Conservation (phyloP, 2,113 vertebrate species). For the Chloropsis cyanopogon region DNA sequence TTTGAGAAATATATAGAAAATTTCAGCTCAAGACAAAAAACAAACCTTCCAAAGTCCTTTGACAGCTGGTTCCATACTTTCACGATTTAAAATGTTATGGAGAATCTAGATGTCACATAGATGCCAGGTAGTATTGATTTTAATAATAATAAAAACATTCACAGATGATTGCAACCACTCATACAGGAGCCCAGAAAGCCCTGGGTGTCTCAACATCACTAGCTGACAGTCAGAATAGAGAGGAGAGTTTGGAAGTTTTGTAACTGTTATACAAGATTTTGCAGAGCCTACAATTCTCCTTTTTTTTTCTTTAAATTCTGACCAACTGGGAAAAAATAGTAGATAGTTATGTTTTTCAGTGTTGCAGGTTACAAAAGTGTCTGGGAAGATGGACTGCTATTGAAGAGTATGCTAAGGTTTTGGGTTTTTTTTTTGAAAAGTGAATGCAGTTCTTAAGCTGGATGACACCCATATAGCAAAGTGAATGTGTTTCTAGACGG, state of each 20-base stretch:
- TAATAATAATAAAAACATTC: background rate
- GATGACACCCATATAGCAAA: background rate
- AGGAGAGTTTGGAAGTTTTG: background rate
- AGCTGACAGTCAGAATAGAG: background rate
- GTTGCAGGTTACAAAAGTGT: background rate
- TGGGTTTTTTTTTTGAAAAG: background rate
- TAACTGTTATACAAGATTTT: background rate
- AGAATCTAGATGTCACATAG: background rate
- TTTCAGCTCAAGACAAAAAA: background rate
- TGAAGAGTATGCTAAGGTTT: background rate
- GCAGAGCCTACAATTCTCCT: background rate
- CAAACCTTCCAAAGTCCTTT: background rate
- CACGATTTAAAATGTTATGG: background rate
- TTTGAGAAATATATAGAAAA: background rate
- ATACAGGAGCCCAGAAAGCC: background rate
- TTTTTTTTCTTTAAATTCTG: background rate
- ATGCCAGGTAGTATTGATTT: background rate
- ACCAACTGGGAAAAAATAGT: background rate
- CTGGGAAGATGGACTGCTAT: background rate
- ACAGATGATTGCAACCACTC: background rate
- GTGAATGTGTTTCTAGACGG: background rate
- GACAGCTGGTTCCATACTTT: background rate
- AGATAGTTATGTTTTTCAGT: background rate
- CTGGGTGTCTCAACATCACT: background rate
- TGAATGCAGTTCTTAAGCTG: background rate